These are phyloP conservation scores for Saturnia japonica DNA, from an alignment of 2,888 invertebrate species.

Conservation along the genomic window DNA sequence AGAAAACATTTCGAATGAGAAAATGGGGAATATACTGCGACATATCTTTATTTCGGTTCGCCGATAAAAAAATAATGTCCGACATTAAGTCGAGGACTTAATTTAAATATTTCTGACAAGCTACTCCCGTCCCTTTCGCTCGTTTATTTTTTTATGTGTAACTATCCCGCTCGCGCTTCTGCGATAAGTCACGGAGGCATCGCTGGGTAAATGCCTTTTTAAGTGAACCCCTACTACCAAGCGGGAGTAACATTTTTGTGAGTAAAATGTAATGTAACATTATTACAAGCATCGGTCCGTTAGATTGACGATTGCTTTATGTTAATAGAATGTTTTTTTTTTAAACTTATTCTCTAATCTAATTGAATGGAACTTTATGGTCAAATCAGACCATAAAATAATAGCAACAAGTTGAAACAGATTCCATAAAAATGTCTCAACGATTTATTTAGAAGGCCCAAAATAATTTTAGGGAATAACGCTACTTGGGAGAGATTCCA, in stretches of 20 bases:
- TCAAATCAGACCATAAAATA: background rate
- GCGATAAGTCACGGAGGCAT: slow-evolving; percentile 66
- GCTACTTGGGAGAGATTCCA: too few species aligned
- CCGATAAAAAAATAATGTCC: slow-evolving; percentile 80
- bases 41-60: slow-evolving; percentile 72
- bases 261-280: slow-evolving; percentile 48
- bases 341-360: background rate
- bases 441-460: too few species aligned
- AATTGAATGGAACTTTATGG: background rate
- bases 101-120: slow-evolving; percentile 76
- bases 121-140: slow-evolving; percentile 41
- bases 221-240: slow-evolving; percentile 63
- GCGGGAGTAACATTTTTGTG: slow-evolving; percentile 48
- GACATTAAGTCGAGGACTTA: slow-evolving; percentile 75
- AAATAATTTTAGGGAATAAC: too few species aligned
- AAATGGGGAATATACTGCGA: slow-evolving; percentile 43
- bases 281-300: slow-evolving; percentile 32
- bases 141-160: slow-evolving; percentile 26
- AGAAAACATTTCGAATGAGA: slow-evolving; percentile 42
- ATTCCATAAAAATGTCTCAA: too few species aligned
- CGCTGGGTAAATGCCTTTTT: slow-evolving; percentile 72
- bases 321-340: background rate
- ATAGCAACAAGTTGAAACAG: too few species aligned
- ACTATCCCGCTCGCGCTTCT: slow-evolving; percentile 45
- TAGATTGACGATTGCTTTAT: slow-evolving; percentile 24